Percentiles rank a stretch among this genome's conserved stretches.
Evolutionary conservation across 2,797 vertebrate species (phyloP).

Genomic region (Mycteria americana): DNA sequence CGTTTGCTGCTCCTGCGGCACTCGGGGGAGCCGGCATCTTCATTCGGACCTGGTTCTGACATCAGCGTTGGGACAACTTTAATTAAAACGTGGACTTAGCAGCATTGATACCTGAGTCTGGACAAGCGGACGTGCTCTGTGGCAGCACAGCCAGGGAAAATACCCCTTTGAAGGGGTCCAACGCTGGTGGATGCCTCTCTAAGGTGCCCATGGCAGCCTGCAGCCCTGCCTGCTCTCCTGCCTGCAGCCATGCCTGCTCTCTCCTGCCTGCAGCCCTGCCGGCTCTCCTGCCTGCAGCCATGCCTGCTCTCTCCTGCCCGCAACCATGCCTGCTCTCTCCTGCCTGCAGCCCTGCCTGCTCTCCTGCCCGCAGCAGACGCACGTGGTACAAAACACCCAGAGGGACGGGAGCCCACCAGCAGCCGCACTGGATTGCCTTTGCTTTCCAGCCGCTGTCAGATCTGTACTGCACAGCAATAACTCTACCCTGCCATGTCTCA

Average conservation of each 20-base stretch:
- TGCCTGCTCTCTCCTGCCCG: neutral
- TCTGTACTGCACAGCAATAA: neutral
- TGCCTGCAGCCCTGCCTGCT: neutral
- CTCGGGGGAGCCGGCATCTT: neutral
- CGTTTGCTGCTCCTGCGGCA: neutral
- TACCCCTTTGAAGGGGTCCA: neutral
- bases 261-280: neutral
- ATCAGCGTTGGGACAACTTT: neutral
- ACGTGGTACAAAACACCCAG: rapidly evolving
- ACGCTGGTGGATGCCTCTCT: neutral
- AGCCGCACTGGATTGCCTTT: too few species aligned
- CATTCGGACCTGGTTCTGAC: too few species aligned
- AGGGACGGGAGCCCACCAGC: neutral
- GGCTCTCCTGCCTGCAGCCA: neutral
- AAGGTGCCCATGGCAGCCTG: neutral
- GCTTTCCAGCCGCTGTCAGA: neutral
- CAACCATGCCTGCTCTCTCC: neutral
- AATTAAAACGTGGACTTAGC: neutral
- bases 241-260: neutral
- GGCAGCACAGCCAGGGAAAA: neutral
- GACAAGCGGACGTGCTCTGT: neutral
- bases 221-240: neutral
- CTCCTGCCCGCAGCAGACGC: neutral
- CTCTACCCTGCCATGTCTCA: neutral
- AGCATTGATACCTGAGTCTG: neutral